A percentile compares a stretch with the other conserved stretches of the same genome.
Conservation (phyloP, 2,888 invertebrate species). For the Drosophila multiciliata region DNA sequence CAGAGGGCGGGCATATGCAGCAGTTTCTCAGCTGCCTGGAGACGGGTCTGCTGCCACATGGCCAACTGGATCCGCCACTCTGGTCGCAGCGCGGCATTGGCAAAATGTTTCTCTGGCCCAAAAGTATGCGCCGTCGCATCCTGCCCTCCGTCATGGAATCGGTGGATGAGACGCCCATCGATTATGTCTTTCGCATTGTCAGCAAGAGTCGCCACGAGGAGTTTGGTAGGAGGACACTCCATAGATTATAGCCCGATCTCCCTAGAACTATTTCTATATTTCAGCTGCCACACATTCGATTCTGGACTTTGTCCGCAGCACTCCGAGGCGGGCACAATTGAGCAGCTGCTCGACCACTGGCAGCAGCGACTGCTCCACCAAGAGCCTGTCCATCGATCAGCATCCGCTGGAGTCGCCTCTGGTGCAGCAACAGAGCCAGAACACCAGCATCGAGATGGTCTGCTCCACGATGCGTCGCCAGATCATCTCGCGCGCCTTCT, state of each 20-base stretch:
- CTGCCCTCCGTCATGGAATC: slow-evolving; percentile 88
- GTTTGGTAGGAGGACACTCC: slow-evolving; percentile 86
- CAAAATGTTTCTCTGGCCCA: slow-evolving; percentile 87
- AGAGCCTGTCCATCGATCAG: slow-evolving; percentile 85
- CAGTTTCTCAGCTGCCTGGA: slow-evolving; percentile 96
- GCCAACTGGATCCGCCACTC: slow-evolving; percentile 96
- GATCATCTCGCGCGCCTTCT: slow-evolving; percentile 97
- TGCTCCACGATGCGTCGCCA: slow-evolving; percentile 98
- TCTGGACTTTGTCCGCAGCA: slow-evolving; percentile 87
- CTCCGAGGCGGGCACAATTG: slow-evolving; percentile 85
- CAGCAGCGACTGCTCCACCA: slow-evolving; percentile 89
- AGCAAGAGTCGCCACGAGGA: slow-evolving; percentile 91
- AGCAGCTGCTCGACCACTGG: slow-evolving; percentile 89
- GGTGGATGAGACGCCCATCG: slow-evolving; percentile 87
- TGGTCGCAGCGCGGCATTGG: slow-evolving; percentile 95
- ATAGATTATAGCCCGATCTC: not conserved
- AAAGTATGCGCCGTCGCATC: slow-evolving; percentile 88
- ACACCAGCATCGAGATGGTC: slow-evolving; percentile 90
- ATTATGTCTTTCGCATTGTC: slow-evolving; percentile 96
- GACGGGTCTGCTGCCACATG: slow-evolving; percentile 92
- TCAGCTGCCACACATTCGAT: slow-evolving; percentile 89
- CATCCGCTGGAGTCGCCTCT: slow-evolving; percentile 80
- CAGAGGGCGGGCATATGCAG: slow-evolving; percentile 94
- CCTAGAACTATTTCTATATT: not conserved
- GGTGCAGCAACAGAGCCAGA: slow-evolving; percentile 84